These are phyloP conservation scores for Luperina testacea DNA, from an alignment of 2,888 invertebrate species.

Conservation along the genomic window DNA sequence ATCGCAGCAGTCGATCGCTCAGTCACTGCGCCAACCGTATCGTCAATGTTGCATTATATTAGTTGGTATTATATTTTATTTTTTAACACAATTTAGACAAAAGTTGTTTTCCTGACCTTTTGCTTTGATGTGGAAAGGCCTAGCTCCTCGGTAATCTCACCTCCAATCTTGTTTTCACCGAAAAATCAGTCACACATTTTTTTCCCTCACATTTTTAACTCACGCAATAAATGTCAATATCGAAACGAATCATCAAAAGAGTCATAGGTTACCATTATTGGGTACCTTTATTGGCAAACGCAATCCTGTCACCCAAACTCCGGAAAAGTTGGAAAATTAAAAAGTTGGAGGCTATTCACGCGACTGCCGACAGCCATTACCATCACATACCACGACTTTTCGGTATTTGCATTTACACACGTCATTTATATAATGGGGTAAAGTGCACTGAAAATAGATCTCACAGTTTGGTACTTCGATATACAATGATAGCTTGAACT, in stretches of 20 bases:
- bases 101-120: not conserved
- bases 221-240: slow-evolving; percentile 10
- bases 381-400: slow-evolving; percentile 9
- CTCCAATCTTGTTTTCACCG: not conserved
- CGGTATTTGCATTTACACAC: slow-evolving; percentile 9
- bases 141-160: not conserved
- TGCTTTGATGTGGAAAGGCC: not conserved
- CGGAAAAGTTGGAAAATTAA: slow-evolving; percentile 45
- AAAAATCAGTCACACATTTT: not conserved
- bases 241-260: slow-evolving; percentile 15
- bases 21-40: too few relatives aligned
- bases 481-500: not conserved
- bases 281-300: slow-evolving; percentile 11
- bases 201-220: not conserved
- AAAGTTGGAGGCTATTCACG: slow-evolving; percentile 47
- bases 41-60: too few relatives aligned
- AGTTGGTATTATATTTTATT: not conserved
- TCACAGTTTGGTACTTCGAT: too few relatives aligned
- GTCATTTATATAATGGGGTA: not conserved
- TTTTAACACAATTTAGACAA: not conserved
- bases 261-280: not conserved
- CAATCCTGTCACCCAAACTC: slow-evolving; percentile 20
- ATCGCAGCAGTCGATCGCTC: too few relatives aligned
- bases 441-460: not conserved
- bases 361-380: slow-evolving; percentile 3